Percentiles rank a stretch among this genome's conserved stretches.
Conservation (phyloP, 2,113 vertebrate genomes). For the Corythornis madagascariensis region DNA sequence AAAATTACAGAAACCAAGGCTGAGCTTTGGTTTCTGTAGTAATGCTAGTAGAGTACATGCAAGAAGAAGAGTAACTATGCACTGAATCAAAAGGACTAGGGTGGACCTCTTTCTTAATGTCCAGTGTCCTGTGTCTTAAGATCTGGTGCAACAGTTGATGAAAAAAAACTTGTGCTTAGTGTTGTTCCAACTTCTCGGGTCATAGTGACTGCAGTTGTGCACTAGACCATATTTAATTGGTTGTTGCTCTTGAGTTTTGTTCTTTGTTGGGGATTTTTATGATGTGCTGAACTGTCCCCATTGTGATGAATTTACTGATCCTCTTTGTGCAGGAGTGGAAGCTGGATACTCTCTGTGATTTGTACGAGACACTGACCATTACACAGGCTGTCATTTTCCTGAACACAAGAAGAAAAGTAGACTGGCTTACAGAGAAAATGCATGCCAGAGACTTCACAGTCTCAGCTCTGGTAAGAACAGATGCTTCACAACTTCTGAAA, state of each 20-base stretch:
- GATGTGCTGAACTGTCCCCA: rapidly evolving
- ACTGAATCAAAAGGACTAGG: constrained; percentile 72
- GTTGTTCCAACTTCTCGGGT: rapidly evolving
- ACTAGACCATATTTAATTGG: rapidly evolving
- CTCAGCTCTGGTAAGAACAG: constrained; percentile 89
- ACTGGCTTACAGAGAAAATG: constrained; percentile 99
- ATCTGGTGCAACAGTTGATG: constrained; percentile 73
- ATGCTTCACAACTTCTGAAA: rapidly evolving
- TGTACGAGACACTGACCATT: constrained; percentile 97
- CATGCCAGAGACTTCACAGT: constrained; percentile 96
- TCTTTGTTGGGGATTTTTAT: rapidly evolving
- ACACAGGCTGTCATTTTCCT: constrained; percentile 99
- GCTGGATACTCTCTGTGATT: constrained; percentile 95
- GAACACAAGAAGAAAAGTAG: constrained; percentile 98
- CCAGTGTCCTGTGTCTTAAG: constrained; percentile 78
- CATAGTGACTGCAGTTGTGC: rapidly evolving
- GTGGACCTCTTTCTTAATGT: constrained; percentile 88
- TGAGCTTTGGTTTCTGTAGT: constrained; percentile 70
- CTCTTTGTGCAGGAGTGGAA: constrained; percentile 90
- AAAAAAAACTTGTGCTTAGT: not conserved
- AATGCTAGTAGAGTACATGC: constrained; percentile 81
- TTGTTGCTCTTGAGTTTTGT: not conserved
- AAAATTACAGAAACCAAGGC: constrained; percentile 73
- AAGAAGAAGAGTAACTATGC: constrained; percentile 77
- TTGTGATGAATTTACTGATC: not conserved